Conservation (phyloP, 2,888 invertebrate genomes). For the Geophilus truncorum region DNA sequence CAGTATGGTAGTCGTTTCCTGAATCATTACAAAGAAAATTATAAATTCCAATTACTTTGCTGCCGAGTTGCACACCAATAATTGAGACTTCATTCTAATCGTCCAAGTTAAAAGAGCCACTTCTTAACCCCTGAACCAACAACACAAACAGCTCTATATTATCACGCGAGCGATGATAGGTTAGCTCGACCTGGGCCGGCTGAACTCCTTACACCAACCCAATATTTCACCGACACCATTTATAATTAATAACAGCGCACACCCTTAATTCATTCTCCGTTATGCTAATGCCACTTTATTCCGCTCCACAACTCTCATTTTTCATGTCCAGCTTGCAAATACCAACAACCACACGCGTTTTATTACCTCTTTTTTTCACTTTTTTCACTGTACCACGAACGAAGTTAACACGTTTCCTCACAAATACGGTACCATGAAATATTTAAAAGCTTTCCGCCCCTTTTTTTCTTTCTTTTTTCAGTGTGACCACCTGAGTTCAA, state of each 20-base stretch:
- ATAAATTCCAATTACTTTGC: neutral
- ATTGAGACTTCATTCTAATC: neutral
- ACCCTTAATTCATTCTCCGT: conserved; percentile 2
- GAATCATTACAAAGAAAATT: no score
- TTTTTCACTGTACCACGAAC: neutral
- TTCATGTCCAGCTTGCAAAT: neutral
- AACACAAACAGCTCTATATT: neutral
- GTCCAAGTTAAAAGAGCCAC: neutral
- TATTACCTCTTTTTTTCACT: neutral
- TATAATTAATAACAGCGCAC: neutral
- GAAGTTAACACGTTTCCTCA: neutral
- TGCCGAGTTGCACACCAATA: neutral
- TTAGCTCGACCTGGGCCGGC: neutral
- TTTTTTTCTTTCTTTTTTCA: neutral
- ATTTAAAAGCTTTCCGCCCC: neutral
- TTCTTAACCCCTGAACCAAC: neutral
- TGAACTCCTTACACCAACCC: neutral
- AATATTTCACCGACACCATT: neutral
- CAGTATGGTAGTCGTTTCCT: no score
- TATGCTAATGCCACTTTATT: conserved; percentile 8
- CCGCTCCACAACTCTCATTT: neutral
- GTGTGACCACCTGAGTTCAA: neutral
- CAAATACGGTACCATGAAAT: neutral
- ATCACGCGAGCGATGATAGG: neutral
- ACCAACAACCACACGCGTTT: neutral